Base-by-base conservation (phyloP, 1,140 invertebrate species). In the Heterodera schachtii region DNA sequence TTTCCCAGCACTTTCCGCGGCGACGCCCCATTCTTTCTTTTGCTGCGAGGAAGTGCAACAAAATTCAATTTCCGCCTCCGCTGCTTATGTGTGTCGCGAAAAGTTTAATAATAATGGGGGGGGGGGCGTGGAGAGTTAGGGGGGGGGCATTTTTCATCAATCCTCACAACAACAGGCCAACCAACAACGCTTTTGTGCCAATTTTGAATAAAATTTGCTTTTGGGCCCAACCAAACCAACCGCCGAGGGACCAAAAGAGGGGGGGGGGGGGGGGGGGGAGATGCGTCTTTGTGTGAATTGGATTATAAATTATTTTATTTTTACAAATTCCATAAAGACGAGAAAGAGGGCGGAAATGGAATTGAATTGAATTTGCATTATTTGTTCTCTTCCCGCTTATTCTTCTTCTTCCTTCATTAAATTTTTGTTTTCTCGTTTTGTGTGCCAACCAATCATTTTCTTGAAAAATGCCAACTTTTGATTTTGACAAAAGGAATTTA, bases 41-140 rank as follows among this genome's bases (percentile, higher is more conserved):
- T 16, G 5, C 57, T 19, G 57, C 13, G 16, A 19, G 19, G 57
- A 31, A 31, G 31, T 31, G 31, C 31, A 31, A 31, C 57, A 64
- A 64, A 64, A 64, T 64, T 64, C 57, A 64, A 64, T 64, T 64
- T 64, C 57, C 57, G 57, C 16, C 57, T 19, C 49, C 49, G 6
- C 49, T 11, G 13, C 71, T 19, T 13, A 5, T 19, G 19, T 73
- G 52, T 21, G 46, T 47, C 71, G 71, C 19, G 52, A 73, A 73
- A 73, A 73, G 52, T 73, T 73, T 57, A 73, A 47, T 73, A 64
- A 64, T 64, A 64, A 64, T 64, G 52, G 43, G 31, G 31, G 0
- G 31, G 31, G 43, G 31, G 31, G 0, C 0, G 31, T 31, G 31
- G 31, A 31, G 31, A 31, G 31, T 31, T 31, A 31, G 31, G 31